Evolutionary conservation across 2,888 invertebrate species (phyloP).

Genomic region (Netelia fuscicornis): DNA sequence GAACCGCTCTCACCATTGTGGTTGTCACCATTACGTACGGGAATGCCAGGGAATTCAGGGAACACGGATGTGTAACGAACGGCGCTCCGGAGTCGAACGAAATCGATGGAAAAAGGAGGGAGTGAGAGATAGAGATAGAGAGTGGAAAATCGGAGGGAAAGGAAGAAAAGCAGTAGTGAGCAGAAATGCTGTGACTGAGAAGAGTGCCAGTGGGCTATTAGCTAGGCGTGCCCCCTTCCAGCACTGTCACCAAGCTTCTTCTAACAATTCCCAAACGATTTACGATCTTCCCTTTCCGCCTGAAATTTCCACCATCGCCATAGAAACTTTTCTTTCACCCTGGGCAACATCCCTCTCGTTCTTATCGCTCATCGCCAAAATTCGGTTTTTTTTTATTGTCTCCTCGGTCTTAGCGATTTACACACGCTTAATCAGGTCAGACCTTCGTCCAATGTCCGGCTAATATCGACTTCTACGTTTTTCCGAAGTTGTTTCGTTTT

Average conservation of each 20-base stretch:
- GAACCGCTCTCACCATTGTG: slow-evolving; percentile 19
- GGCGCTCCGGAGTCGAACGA: slow-evolving; percentile 37
- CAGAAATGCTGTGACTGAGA: slow-evolving; percentile 35
- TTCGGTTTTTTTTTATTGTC: background rate
- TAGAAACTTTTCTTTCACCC: slow-evolving; percentile 12
- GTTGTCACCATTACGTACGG: slow-evolving; percentile 50
- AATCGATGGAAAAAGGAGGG: slow-evolving; percentile 52
- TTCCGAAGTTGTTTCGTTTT: slow-evolving; percentile 22
- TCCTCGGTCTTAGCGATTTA: background rate
- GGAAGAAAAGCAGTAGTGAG: slow-evolving; percentile 42
- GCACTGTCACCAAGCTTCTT: slow-evolving; percentile 5
- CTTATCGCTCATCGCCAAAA: slow-evolving; percentile 73
- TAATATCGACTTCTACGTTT: background rate
- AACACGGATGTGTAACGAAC: slow-evolving; percentile 46
- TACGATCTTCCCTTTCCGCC: slow-evolving; percentile 43
- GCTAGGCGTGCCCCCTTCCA: slow-evolving; percentile 44
- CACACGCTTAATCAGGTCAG: slow-evolving; percentile 69
- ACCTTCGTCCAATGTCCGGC: slow-evolving; percentile 72
- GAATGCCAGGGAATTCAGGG: slow-evolving; percentile 25
- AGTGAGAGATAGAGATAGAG: slow-evolving; percentile 30
- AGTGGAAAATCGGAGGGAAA: background rate
- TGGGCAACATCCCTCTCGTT: slow-evolving; percentile 53
- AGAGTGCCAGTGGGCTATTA: slow-evolving; percentile 57
- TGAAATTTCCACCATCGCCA: slow-evolving; percentile 45
- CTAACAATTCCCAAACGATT: slow-evolving; percentile 58